Base-by-base conservation (phyloP, 2,113 vertebrate species). In the Ammodramus savannarum region DNA sequence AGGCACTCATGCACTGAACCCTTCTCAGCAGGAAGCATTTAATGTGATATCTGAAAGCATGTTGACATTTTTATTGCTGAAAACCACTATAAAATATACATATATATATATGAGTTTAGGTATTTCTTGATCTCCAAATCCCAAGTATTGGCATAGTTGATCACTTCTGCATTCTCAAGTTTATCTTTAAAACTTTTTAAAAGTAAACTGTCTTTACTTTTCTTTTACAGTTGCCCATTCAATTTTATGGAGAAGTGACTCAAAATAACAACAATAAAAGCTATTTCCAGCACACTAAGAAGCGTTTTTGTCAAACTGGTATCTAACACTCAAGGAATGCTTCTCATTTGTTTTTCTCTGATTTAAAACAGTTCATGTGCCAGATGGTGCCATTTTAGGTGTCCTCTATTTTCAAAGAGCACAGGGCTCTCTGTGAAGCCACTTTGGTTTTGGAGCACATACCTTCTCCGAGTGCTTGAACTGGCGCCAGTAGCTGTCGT, bases 391-490 rank as follows among this genome's bases (percentile, higher is more conserved):
- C 25, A 27, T 43, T 83, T 41, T 11, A 68, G 54, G 11, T 63
- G 26, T 34, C 20, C 11, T 36, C 32, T 6, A 27, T n/a, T 61
- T 68, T 51, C 52, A 14, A 25, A 17, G 13, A 83, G 41, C 66
- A 62, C 0, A 13, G 22, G 13, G 11, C 22, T 62, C n/a, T 76
- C 14, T 16, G 39, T 41, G 39, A 41, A 41, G 39, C 39, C 39
- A 41, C 20, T n/a, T 10, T 46, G 31, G 48, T 58, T 67, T 20
- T 59, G 79, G 80, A 76, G 61, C 20, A 85, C 79, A 2, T 55
- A 98, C 98, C 98, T 99, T 99, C 96, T 98, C 98, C 5, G 98
- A 98, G 97, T 98, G 98, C 91, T 98, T 98, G 97, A 99, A 98
- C 96, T 98, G 98, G 23, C 97, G 97, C 98, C 98, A 98, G 93